These are phyloP conservation scores for Nylanderia fulva DNA, from an alignment of 1,140 invertebrate genomes.

Conservation along the genomic window DNA sequence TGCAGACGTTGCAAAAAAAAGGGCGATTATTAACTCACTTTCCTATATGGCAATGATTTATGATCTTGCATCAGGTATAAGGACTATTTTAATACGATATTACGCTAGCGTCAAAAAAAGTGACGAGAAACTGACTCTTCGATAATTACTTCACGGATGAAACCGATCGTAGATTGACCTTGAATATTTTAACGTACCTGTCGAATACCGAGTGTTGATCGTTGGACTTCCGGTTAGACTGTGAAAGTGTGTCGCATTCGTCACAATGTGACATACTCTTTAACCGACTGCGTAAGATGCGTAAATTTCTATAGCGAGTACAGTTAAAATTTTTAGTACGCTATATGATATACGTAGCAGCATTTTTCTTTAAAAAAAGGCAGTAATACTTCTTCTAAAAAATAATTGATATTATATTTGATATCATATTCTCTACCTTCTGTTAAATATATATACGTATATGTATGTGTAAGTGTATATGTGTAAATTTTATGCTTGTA, in stretches of 20 bases:
- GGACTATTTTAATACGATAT: slow-evolving; percentile 42
- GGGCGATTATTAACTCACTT: slow-evolving; percentile 28
- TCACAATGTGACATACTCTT: slow-evolving; percentile 48
- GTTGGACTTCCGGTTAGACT: slow-evolving; percentile 53
- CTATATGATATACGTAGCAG: neutral
- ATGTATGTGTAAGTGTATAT: neutral
- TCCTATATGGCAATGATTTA: slow-evolving; percentile 62
- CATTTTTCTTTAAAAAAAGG: neutral
- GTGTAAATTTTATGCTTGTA: slow-evolving; percentile 5
- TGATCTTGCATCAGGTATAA: neutral
- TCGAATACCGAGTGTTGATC: slow-evolving; percentile 31
- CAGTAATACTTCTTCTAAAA: slow-evolving; percentile 3
- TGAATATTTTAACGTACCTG: slow-evolving; percentile 35
- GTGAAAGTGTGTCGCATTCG: slow-evolving; percentile 69
- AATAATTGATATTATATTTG: neutral
- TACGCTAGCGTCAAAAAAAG: slow-evolving; percentile 23
- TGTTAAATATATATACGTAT: neutral
- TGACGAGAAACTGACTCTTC: neutral
- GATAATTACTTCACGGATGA: neutral
- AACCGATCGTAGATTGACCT: slow-evolving; percentile 25
- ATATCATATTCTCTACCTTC: neutral
- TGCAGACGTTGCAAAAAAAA: slow-evolving; percentile 15
- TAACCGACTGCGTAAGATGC: slow-evolving; percentile 65
- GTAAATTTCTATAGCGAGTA: slow-evolving; percentile 69
- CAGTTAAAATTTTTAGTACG: too few species aligned